Evolutionary conservation across 2,797 vertebrate species (phyloP).

Genomic region (Carcharodon carcharias): DNA sequence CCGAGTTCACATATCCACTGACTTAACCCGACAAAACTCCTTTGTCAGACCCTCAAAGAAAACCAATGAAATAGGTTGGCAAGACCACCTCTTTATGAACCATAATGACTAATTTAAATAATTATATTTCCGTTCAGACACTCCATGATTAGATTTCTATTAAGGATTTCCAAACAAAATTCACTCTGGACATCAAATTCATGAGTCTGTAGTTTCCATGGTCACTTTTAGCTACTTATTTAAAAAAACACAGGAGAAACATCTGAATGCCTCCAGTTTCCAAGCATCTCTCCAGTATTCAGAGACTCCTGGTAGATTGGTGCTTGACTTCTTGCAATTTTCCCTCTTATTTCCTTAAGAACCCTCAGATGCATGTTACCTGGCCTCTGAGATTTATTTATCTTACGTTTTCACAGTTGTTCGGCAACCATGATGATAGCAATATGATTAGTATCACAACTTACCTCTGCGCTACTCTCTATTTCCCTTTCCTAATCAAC

Average conservation of each 20-base stretch:
- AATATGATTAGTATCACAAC: background rate
- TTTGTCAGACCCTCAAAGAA: background rate
- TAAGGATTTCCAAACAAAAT: background rate
- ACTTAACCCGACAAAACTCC: background rate
- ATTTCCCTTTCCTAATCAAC: background rate
- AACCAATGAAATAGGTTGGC: background rate
- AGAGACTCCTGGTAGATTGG: background rate
- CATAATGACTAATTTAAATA: background rate
- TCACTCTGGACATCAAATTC: background rate
- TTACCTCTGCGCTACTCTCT: background rate
- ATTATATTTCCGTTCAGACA: background rate
- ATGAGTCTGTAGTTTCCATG: background rate
- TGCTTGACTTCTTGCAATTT: background rate
- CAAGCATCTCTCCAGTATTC: background rate
- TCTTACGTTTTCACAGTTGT: background rate
- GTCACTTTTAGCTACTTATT: background rate
- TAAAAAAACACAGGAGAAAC: background rate
- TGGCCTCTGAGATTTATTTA: constrained; percentile 8
- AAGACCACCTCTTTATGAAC: background rate
- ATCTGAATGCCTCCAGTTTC: background rate
- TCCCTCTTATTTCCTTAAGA: background rate
- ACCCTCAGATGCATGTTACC: background rate
- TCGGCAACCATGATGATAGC: background rate
- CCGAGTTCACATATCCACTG: background rate
- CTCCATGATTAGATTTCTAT: background rate